Conservation (phyloP, 2,888 invertebrate species). For the Parascotia fuliginaria region DNA sequence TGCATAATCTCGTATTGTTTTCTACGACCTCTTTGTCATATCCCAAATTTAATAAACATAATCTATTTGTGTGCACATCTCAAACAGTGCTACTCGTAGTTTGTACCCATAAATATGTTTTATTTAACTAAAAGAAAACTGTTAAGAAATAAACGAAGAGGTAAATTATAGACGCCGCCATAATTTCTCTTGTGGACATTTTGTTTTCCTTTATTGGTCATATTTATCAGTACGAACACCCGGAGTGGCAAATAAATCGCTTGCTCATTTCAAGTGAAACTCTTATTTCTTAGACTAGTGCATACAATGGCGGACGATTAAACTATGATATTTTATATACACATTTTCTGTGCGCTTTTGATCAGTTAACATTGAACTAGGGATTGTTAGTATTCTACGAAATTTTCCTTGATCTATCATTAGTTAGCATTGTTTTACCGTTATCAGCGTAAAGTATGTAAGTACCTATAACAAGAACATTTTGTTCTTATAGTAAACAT, state of each 20-base stretch:
- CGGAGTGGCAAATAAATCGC: conserved; percentile 67
- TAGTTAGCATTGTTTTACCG: no score
- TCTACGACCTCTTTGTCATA: no score
- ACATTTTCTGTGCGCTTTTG: conserved; percentile 10
- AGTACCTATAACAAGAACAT: no score
- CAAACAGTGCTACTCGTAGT: neutral
- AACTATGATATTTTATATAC: conserved; percentile 28
- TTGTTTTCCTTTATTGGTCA: conserved; percentile 78
- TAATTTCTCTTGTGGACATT: conserved; percentile 74
- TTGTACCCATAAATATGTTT: conserved; percentile 26
- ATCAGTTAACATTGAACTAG: conserved; percentile 2
- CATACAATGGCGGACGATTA: conserved; percentile 29
- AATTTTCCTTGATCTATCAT: no score
- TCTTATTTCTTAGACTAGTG: conserved; percentile 50
- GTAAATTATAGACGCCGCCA: conserved; percentile 64
- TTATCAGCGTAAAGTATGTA: no score
- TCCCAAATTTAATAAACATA: no score
- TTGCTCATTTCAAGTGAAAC: conserved; percentile 62
- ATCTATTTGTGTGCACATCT: no score
- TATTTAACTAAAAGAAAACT: conserved; percentile 43
- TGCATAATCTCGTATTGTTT: no score
- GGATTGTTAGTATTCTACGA: neutral
- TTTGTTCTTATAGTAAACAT: no score
- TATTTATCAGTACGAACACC: conserved; percentile 73
- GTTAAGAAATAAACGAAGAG: conserved; percentile 52